Base-by-base conservation (phyloP, 1,140 invertebrate species). In the Lamellibrachia luymesi region DNA sequence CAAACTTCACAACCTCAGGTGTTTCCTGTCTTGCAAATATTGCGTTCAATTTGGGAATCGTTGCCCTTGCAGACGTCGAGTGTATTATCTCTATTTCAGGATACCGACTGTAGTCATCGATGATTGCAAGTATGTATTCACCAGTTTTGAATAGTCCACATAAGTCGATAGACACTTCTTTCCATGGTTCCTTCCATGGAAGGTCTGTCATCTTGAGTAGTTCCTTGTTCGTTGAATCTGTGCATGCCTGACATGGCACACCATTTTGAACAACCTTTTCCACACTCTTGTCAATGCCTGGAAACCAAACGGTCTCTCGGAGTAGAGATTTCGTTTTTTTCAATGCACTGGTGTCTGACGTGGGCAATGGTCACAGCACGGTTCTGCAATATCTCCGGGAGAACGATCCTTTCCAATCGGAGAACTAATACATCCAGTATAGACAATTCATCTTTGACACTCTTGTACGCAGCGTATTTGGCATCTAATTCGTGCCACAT, bases 161-260 rank as follows among this genome's bases (percentile, higher is more conserved):
- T 4, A 52, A 92, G 92, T 52, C 92, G 8, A 92, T 92, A 17
- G 92, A 92, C 7, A 52, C 50, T 52, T 92, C 92, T 92, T 92
- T 92, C 92, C 92, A 92, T 92, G 92, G 92, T 51, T 51, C 50
- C 10, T 92, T 64, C 25, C 38, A 38, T 38, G 92, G 92, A 7
- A 92, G 50, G 4, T 92, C 52, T 92, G 92, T 50, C 92, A 92
- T 92, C 4, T 92, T 92, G 50, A 92, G 13, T 51, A 50, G 92
- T 64, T 92, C 92, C 51, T 64, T 51, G 6, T 92, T 51, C 50
- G 10, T 64, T 13, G 8, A 10, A 2, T 51, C 50, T 92, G 49
- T 92, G 92, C 92, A 92, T 92, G 92, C 51, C 52, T 92, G 92
- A 27, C 92, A 52, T 92, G 50, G 50, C 7, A 92, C 10, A 64